Percentiles rank a stretch among this genome's conserved stretches.
Conservation (phyloP, 2,113 vertebrate species). For the Calyptomena viridis region DNA sequence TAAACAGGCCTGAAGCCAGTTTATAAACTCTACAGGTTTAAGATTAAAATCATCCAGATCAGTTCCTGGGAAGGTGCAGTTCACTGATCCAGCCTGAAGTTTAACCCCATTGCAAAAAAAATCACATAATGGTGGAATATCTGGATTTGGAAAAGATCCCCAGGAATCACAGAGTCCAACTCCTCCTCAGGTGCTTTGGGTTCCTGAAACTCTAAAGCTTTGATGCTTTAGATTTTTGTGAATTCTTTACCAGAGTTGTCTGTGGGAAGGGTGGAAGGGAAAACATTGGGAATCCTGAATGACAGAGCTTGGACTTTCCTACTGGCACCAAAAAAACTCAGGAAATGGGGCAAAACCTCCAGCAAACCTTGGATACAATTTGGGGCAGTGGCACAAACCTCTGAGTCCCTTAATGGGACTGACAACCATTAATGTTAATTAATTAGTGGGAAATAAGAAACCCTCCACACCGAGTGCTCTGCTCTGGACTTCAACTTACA, state of each 20-base stretch:
- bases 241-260: neutral
- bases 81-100: neutral
- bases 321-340: neutral
- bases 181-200: fast-evolving
- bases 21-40: neutral
- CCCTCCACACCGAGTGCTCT: too few species aligned
- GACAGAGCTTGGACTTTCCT: neutral
- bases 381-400: neutral
- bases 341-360: neutral
- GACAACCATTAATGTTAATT: too few species aligned
- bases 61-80: neutral
- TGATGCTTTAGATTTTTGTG: neutral
- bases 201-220: neutral
- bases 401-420: neutral
- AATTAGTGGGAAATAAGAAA: neutral
- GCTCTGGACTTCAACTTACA: too few species aligned
- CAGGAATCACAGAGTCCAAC: neutral
- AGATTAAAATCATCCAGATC: neutral
- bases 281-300: neutral
- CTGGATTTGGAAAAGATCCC: neutral
- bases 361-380: neutral
- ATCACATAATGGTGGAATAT: neutral
- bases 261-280: neutral
- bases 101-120: neutral
- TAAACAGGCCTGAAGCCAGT: neutral